A percentile compares a stretch with the other conserved stretches of the same genome.
phyloP scores from a whole-genome alignment of 2,113 vertebrate genomes.

The Onychostruthus taczanowskii region DNA sequence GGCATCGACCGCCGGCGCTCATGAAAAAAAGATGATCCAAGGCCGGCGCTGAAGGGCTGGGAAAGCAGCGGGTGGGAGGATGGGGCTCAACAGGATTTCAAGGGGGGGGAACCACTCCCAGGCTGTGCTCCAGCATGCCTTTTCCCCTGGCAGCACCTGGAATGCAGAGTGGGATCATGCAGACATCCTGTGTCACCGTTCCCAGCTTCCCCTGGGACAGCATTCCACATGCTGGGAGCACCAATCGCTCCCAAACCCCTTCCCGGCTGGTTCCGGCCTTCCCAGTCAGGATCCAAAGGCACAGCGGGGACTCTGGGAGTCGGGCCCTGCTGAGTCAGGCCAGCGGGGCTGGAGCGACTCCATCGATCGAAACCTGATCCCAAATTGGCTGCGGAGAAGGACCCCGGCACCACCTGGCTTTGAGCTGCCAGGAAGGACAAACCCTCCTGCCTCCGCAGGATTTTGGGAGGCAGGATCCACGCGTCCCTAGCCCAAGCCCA shows the following conservation, averaged over 20 bases:
- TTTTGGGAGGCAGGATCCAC: background rate
- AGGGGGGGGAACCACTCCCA: accelerated
- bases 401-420: background rate
- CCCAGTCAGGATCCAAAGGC: background rate
- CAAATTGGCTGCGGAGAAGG: background rate
- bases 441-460: accelerated
- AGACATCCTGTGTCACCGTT: accelerated
- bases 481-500: accelerated
- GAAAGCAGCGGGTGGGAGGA: background rate
- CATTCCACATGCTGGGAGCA: accelerated
- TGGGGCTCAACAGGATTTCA: background rate
- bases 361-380: constrained; percentile 34
- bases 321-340: constrained; percentile 50
- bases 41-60: background rate
- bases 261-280: background rate
- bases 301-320: accelerated
- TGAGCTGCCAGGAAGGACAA: background rate
- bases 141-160: background rate
- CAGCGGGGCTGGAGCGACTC: background rate
- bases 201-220: background rate
- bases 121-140: background rate
- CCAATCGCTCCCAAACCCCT: accelerated
- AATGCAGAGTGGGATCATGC: background rate
- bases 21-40: background rate
- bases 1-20: background rate